Conservation (phyloP, 2,888 invertebrate genomes). For the Platypus cylindrus region DNA sequence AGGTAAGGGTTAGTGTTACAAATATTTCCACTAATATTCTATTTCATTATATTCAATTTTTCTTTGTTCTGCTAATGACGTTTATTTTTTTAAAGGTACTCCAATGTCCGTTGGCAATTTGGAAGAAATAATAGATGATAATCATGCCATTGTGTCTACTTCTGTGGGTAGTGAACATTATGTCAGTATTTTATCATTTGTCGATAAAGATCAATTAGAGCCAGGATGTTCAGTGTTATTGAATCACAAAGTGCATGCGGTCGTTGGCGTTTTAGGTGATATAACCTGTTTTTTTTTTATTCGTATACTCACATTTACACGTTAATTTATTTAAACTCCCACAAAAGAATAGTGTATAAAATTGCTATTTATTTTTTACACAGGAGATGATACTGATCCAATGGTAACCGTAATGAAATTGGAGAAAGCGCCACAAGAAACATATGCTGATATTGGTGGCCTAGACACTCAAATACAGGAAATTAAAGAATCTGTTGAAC, state of each 20-base stretch:
- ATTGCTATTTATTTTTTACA: constrained; percentile 3
- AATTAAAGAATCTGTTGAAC: constrained; percentile 95
- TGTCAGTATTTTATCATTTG: constrained; percentile 96
- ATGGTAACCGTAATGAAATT: constrained; percentile 99
- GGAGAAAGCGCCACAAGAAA: constrained; percentile 98
- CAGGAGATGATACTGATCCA: constrained; percentile 93
- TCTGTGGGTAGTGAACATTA: constrained; percentile 99
- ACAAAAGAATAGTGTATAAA: background rate
- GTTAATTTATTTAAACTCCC: background rate
- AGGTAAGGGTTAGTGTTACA: constrained; percentile 21
- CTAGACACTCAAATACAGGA: constrained; percentile 95
- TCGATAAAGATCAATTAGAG: constrained; percentile 98
- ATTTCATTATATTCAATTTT: background rate
- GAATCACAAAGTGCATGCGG: constrained; percentile 98
- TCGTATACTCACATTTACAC: background rate
- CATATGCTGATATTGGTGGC: constrained; percentile 97
- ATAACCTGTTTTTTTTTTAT: background rate
- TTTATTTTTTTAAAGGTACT: constrained; percentile 50
- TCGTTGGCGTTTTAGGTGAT: constrained; percentile 86
- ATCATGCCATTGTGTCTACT: constrained; percentile 98
- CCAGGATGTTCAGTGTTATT: constrained; percentile 96
- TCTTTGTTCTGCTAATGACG: background rate
- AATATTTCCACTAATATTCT: background rate
- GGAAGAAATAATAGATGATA: constrained; percentile 99
- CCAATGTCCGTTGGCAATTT: constrained; percentile 99